Evolutionary conservation across 2,888 invertebrate species (phyloP).

Genomic region (Copidosoma aretas): DNA sequence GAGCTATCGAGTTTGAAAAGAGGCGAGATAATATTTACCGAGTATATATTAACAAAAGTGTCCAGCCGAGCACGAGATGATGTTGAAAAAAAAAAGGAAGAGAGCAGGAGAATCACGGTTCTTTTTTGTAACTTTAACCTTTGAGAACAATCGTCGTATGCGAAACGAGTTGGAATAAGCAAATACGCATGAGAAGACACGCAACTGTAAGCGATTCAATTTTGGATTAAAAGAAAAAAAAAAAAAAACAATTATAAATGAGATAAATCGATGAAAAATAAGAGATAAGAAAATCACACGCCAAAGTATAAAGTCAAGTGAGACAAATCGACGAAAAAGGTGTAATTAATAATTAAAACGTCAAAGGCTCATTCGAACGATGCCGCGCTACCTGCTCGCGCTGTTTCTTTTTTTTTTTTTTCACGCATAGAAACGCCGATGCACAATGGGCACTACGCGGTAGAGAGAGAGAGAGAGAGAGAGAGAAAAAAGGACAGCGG

Average conservation of each 20-base stretch:
- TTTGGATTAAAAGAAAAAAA: not conserved
- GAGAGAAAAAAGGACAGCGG: slow-evolving; percentile 36
- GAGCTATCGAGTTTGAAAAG: slow-evolving; percentile 17
- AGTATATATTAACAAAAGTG: slow-evolving; percentile 21
- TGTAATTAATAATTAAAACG: slow-evolving; percentile 38
- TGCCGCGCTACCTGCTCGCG: slow-evolving; percentile 36
- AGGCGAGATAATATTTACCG: slow-evolving; percentile 16
- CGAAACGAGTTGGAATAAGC: not conserved
- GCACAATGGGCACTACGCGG: too few relatives aligned
- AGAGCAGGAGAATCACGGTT: slow-evolving; percentile 21
- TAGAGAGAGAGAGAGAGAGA: too few relatives aligned
- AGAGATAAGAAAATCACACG: slow-evolving; percentile 12
- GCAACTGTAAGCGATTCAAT: too few relatives aligned
- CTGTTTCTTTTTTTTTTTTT: too few relatives aligned
- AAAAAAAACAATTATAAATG: not conserved
- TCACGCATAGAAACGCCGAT: too few relatives aligned
- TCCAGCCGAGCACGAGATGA: not conserved
- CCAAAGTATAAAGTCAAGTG: slow-evolving; percentile 7
- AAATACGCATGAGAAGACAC: not conserved
- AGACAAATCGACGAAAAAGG: slow-evolving; percentile 18
- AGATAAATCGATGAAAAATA: not conserved
- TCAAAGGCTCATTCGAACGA: slow-evolving; percentile 40
- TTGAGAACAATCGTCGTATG: slow-evolving; percentile 1
- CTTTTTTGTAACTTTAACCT: slow-evolving; percentile 21
- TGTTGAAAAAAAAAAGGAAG: slow-evolving; percentile 10